Base-by-base conservation (phyloP, 2,113 vertebrate species). In the Oryzias woworae region DNA sequence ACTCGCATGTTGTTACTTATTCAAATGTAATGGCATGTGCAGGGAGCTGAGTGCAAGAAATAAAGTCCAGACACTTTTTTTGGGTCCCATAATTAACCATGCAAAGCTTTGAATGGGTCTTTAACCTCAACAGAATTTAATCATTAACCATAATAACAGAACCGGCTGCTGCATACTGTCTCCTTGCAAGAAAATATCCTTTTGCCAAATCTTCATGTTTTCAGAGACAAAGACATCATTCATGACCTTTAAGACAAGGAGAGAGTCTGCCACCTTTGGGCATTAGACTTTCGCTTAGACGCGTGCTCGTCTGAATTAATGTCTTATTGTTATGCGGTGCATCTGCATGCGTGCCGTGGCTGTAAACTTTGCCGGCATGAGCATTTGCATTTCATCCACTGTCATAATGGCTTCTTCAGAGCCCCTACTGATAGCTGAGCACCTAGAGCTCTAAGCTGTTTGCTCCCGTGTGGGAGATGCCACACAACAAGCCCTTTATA, bases 111-210 rank as follows among this genome's bases (percentile, higher is more conserved):
- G 63, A 87, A 75, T 71, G 54, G 71, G 65, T 83, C 75, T 88
- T 85, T 82, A 84, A 85, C 81, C 86, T 82, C 73, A 80, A 72
- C 70, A n/a, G 44, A 58, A 64, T 77, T 79, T 85, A 86, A 87
- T 85, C 80, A 58, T 88, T 90, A 87, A 79, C 57, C 23, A 66
- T 77, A 58, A 64, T 53, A 48, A 45, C 26, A 48, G n/a, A 52
- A 56, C 48, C 50, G 63, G 47, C 58, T 57, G 68, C 73, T 66
- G 66, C 48, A 70, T 57, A 42, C 43, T 12, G 44, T 36, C 56
- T 47, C 73, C 58, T 49, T 8, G 15, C 60, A 48, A 16, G 20
- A 71, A 36, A 64, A 77, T 47, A 72, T 65, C 60, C 58, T 50
- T 36, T 64, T 74, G 44, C 49, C 64, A 71, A 67, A 78, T 53